Conservation (phyloP, 2,888 invertebrate genomes). For the Tryphoninae sp. region DNA sequence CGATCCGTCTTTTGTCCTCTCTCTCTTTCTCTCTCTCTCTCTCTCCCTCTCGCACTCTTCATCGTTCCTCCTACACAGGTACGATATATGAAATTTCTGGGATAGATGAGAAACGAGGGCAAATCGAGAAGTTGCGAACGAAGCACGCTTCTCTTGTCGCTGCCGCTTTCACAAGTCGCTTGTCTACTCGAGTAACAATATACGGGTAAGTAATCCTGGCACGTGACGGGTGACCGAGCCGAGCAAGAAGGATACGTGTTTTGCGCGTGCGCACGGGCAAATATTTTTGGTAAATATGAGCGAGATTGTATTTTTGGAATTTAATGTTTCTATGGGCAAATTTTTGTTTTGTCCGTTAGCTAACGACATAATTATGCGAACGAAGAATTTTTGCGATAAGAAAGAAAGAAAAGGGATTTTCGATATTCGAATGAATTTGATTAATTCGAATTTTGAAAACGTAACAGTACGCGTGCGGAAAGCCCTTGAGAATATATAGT, state of each 20-base stretch:
- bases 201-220: slow-evolving; percentile 27
- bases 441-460: too few species aligned
- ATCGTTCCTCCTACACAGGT: neutral
- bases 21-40: neutral
- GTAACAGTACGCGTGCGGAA: neutral
- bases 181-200: slow-evolving; percentile 25
- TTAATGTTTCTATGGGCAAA: too few species aligned
- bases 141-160: neutral
- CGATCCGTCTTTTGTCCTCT: neutral
- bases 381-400: too few species aligned
- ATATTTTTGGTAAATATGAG: neutral
- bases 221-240: slow-evolving; percentile 2
- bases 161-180: neutral
- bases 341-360: too few species aligned
- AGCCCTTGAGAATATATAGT: slow-evolving; percentile 7
- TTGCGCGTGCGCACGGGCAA: neutral
- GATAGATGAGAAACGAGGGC: too few species aligned
- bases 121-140: neutral
- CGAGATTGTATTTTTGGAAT: too few species aligned
- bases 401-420: too few species aligned
- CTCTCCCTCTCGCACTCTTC: neutral
- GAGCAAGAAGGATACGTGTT: neutral
- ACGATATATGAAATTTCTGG: too few species aligned
- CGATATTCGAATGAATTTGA: too few species aligned
- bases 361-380: too few species aligned